A percentile compares a stretch with the other conserved stretches of the same genome.
Evolutionary conservation across 2,888 invertebrate species (phyloP).

Genomic region (Thera obeliscata): DNA sequence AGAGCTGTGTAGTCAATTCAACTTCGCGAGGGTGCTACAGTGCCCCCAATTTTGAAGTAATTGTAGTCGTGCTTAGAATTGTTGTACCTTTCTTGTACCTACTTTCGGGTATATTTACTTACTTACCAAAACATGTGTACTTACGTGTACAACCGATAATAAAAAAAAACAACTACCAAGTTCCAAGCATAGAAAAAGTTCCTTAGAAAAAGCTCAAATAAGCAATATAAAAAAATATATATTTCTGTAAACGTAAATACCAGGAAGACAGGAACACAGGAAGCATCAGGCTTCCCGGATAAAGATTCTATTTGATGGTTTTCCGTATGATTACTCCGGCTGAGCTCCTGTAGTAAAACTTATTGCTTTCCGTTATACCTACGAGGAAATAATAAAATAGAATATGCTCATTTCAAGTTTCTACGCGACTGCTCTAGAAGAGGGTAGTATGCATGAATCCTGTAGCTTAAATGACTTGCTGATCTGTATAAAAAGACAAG

Average conservation of each 20-base stretch:
- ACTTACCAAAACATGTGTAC: too few species aligned
- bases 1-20: neutral
- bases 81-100: too few species aligned
- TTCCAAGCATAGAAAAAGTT: too few species aligned
- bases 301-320: conserved; percentile 38
- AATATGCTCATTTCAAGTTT: conserved; percentile 15
- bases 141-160: too few species aligned
- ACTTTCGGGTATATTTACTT: too few species aligned
- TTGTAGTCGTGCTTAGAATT: too few species aligned
- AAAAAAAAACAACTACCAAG: too few species aligned
- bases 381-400: conserved; percentile 8
- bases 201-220: too few species aligned
- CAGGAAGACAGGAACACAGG: conserved; percentile 13
- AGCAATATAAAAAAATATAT: neutral
- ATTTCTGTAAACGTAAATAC: neutral
- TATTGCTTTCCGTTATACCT: conserved; percentile 35
- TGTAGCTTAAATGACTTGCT: neutral
- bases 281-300: conserved; percentile 23
- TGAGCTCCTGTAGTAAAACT: conserved; percentile 38
- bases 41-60: too few species aligned
- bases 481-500: too few species aligned
- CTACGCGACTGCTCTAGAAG: neutral
- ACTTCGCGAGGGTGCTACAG: too few species aligned
- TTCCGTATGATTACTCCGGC: conserved; percentile 39
- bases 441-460: neutral